Conservation (phyloP, 2,797 vertebrate genomes). For the Geotrypetes seraphini region DNA sequence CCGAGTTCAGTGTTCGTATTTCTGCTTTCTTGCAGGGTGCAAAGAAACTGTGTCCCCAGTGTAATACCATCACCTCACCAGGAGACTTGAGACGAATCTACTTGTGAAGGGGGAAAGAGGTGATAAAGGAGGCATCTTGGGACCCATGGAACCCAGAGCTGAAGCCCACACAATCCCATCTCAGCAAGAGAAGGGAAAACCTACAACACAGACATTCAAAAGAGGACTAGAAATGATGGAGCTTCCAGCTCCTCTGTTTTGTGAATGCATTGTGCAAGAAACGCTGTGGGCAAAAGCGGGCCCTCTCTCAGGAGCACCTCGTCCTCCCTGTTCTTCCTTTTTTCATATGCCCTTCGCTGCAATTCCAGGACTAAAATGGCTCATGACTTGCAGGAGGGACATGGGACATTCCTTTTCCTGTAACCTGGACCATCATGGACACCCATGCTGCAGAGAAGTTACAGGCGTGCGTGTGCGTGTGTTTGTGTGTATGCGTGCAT, state of each 20-base stretch:
- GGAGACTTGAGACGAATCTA: constrained; percentile 96
- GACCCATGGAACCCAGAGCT: not conserved
- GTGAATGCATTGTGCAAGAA: too few relatives aligned
- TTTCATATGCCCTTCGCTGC: too few relatives aligned
- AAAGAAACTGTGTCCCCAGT: constrained; percentile 98
- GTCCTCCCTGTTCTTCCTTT: too few relatives aligned
- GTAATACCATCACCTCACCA: constrained; percentile 97
- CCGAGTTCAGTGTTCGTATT: too few relatives aligned
- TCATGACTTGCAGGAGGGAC: too few relatives aligned
- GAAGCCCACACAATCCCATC: not conserved
- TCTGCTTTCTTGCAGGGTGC: constrained; percentile 78
- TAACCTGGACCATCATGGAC: constrained; percentile 27
- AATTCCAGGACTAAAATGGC: too few relatives aligned
- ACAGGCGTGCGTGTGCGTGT: too few relatives aligned
- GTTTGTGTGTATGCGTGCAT: too few relatives aligned
- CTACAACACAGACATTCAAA: not conserved
- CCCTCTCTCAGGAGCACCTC: too few relatives aligned
- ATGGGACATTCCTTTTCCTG: constrained; percentile 4
- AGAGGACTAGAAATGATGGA: too few relatives aligned
- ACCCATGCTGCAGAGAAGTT: too few relatives aligned
- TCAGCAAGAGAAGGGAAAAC: not conserved
- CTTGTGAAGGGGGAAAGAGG: constrained; percentile 70
- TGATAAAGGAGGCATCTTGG: constrained; percentile 2
- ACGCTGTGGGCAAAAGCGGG: not conserved
- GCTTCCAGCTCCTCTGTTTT: not conserved